Conservation (phyloP, 2,797 vertebrate species). For the Hydrolagus colliei region DNA sequence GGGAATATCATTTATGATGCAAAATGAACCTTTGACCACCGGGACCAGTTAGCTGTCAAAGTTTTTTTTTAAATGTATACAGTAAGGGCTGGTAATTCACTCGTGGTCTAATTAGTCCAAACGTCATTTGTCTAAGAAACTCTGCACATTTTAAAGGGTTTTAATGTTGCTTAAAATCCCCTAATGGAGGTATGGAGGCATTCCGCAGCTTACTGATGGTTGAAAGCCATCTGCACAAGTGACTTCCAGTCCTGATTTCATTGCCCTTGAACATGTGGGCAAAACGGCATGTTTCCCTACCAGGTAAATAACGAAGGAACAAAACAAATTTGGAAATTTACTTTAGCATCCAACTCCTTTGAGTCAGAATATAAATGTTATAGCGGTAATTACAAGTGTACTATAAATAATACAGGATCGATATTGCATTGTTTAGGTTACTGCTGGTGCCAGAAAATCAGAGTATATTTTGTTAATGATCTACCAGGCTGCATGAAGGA, state of each 20-base stretch:
- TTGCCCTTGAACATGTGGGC: background rate
- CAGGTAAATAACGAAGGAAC: background rate
- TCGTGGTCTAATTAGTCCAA: too few relatives aligned
- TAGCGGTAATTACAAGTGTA: too few relatives aligned
- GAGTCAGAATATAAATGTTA: background rate
- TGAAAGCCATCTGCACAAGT: too few relatives aligned
- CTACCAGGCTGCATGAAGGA: background rate
- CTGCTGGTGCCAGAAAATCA: background rate
- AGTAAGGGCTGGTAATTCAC: too few relatives aligned
- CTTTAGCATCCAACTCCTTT: background rate
- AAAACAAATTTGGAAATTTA: background rate
- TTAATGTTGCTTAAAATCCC: background rate
- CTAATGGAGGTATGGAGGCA: too few relatives aligned
- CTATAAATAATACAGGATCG: too few relatives aligned
- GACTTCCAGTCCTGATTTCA: too few relatives aligned
- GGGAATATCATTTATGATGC: background rate
- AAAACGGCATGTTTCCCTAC: background rate
- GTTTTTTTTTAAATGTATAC: too few relatives aligned
- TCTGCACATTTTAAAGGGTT: background rate
- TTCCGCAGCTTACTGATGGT: too few relatives aligned
- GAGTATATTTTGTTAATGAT: background rate
- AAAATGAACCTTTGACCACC: background rate
- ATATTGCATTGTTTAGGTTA: background rate
- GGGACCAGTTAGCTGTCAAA: background rate
- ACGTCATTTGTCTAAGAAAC: too few relatives aligned